Percentiles rank a stretch among this genome's conserved stretches.
Conservation (phyloP, 2,113 vertebrate genomes). For the Rattus rattus region DNA sequence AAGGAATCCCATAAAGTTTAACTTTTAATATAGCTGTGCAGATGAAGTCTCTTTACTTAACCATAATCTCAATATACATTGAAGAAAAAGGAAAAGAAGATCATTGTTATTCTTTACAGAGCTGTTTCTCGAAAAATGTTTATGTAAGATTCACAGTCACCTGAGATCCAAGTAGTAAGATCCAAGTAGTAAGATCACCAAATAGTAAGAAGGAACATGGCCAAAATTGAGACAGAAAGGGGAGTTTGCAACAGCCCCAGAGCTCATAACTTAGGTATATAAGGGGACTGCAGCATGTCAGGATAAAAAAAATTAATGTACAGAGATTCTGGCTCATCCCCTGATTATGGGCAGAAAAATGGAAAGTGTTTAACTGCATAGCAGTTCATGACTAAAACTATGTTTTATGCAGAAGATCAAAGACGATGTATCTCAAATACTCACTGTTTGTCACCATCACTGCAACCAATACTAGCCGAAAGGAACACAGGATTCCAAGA, state of each 20-base stretch:
- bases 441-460: slow-evolving; percentile 54
- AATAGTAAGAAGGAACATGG: too few species aligned
- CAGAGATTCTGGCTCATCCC: not conserved
- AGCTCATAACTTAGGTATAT: not conserved
- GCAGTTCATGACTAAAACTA: not conserved
- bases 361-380: not conserved
- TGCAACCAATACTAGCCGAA: not conserved
- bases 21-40: not conserved
- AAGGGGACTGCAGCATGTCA: not conserved
- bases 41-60: not conserved
- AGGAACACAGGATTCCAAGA: slow-evolving; percentile 53
- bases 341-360: not conserved
- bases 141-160: not conserved
- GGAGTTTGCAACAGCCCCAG: too few species aligned
- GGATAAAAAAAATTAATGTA: not conserved
- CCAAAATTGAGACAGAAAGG: too few species aligned
- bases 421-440: slow-evolving; percentile 26
- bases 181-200: too few species aligned
- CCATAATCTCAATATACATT: not conserved
- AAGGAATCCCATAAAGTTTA: not conserved
- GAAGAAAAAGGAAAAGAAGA: not conserved
- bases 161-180: not conserved
- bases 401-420: not conserved
- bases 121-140: not conserved
- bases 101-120: not conserved